Evolutionary conservation across 2,113 vertebrate species (phyloP).

Genomic region (Bos javanicus): DNA sequence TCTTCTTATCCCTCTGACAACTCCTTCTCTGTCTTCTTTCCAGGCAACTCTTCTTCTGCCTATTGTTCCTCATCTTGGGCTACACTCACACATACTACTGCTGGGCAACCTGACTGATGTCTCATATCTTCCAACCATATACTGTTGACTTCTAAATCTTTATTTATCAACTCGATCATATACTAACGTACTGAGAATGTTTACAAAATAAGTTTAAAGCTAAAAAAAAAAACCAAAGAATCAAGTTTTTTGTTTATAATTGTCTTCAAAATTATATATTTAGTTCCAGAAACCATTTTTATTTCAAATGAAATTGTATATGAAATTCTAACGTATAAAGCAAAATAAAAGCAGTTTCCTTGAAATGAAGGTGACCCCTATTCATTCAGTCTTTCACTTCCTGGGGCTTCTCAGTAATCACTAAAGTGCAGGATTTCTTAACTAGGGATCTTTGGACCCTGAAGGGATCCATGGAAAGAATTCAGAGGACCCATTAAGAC

Average conservation of each 20-base stretch:
- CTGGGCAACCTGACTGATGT: not conserved
- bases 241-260: not conserved
- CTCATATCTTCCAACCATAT: not conserved
- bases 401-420: not conserved
- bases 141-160: not conserved
- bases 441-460: not conserved
- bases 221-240: not conserved
- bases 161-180: constrained; percentile 8
- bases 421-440: not conserved
- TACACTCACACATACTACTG: not conserved
- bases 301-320: not conserved
- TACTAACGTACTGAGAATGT: not conserved
- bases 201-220: not conserved
- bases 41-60: not conserved
- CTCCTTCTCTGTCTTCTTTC: not conserved
- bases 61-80: not conserved
- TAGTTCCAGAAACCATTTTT: constrained; percentile 21
- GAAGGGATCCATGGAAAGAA: not conserved
- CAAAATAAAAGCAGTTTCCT: not conserved
- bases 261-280: constrained; percentile 9
- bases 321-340: not conserved
- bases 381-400: not conserved
- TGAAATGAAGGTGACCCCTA: not conserved
- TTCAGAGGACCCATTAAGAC: not conserved
- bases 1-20: not conserved